phyloP scores from a whole-genome alignment of 2,888 invertebrate genomes.

The Metellina segmentata region DNA sequence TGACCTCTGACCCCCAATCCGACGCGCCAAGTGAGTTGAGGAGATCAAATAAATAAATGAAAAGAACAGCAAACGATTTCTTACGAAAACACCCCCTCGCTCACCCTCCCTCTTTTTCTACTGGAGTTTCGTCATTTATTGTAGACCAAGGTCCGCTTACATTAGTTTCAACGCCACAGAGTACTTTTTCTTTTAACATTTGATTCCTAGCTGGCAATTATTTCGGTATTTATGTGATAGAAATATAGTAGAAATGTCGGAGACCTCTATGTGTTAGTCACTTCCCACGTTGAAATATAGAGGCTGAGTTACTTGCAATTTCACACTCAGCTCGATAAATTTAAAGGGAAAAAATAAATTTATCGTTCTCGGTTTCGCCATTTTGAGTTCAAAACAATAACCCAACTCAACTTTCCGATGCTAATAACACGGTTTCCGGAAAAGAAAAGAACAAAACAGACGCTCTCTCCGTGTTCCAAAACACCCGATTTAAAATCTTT shows the following conservation, averaged over 20 bases:
- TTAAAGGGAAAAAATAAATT: not conserved
- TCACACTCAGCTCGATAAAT: not conserved
- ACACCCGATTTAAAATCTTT: not conserved
- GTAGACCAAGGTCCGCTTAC: not conserved
- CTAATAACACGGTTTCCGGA: not conserved
- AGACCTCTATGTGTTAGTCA: not conserved
- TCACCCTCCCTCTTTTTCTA: not conserved
- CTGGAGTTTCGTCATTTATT: conserved; percentile 20
- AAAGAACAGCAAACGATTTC: conserved; percentile 52
- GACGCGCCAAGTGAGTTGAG: conserved; percentile 52
- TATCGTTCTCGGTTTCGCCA: not conserved
- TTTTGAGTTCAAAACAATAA: not conserved
- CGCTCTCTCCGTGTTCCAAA: not conserved
- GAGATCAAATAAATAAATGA: conserved; percentile 62
- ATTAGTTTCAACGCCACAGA: not conserved
- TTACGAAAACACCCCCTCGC: conserved; percentile 24
- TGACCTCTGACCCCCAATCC: conserved; percentile 35
- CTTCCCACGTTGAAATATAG: not conserved
- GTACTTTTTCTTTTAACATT: not conserved
- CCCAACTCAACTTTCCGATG: not conserved
- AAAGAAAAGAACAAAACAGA: not conserved
- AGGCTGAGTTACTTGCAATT: not conserved
- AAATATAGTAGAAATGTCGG: not conserved
- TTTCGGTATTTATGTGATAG: not conserved
- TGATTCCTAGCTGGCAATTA: not conserved